Base-by-base conservation (phyloP, 2,113 vertebrate species). In the Catharus bicknelli region DNA sequence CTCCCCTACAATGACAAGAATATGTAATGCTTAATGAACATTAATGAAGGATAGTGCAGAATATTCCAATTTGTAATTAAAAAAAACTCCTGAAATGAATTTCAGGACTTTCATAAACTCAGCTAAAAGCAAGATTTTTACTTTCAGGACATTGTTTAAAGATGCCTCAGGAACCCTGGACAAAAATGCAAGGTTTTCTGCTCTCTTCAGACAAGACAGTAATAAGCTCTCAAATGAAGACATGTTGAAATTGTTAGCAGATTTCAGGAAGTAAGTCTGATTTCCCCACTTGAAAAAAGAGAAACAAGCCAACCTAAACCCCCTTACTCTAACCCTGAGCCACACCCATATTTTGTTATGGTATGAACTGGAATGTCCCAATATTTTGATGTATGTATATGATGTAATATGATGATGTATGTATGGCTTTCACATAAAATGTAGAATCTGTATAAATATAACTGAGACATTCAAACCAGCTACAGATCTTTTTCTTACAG, bases 211-310 rank as follows among this genome's bases (percentile, higher is more conserved):
- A 90, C 99, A 99, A 95, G 99, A 99, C 95, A 98, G 98, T 97
- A 99, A 99, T 97, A 99, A 99, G 86, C 98, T 99, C 59, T 99
- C 99, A 81, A 99, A 99, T 25, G 99, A 99, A 14, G 99, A 99
- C 92, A 98, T 99, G 99, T 97, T 99, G 91, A 99, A 99, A 97
- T 97, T 99, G 57, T 98, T 99, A 80, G 98, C 98, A 32, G 99
- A 99, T 97, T 99, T 99, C 97, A 98, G 98, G 86, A 99, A 99
- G 99, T 99, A 92, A 98, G 99, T 99, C 43, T 62, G 16, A 63
- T 88, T 90, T 53, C n/a, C 62, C 48, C 29, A 21, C 66, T 88
- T 89, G 1, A 43, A 23, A 77, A 73, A 77, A 8, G 17, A 22
- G 62, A 57, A 26, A 2, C 12, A 64, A 72, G 5, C 30, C 23